Evolutionary conservation across 2,888 invertebrate genomes (phyloP).

Genomic region (Antheraea yamamai): DNA sequence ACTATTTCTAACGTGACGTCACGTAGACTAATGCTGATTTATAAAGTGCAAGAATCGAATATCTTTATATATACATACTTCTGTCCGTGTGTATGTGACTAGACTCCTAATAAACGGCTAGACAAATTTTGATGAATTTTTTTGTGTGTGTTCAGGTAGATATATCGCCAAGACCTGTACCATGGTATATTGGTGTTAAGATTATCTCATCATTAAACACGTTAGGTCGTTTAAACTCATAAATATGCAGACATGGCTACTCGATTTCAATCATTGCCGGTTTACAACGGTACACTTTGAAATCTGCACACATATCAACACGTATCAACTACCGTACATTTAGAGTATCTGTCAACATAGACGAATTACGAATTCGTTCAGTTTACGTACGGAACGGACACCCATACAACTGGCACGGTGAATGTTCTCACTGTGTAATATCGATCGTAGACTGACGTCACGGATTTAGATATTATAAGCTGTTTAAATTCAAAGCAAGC

Average conservation of each 20-base stretch:
- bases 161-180: background rate
- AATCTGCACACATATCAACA: slow-evolving; percentile 11
- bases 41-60: no score
- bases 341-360: background rate
- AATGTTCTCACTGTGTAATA: background rate
- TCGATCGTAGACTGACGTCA: background rate
- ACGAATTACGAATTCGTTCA: background rate
- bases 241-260: background rate
- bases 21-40: no score
- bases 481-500: background rate
- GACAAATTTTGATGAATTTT: no score
- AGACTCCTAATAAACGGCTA: no score
- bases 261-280: slow-evolving; percentile 5
- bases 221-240: background rate
- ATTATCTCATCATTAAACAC: background rate
- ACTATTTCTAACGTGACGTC: no score
- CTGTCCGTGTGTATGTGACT: no score
- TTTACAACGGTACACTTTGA: slow-evolving; percentile 12
- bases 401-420: background rate
- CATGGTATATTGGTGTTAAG: background rate
- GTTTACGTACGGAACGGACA: background rate
- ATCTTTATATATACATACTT: no score
- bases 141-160: background rate
- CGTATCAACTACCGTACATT: slow-evolving; percentile 1
- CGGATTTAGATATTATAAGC: no score